phyloP scores from a whole-genome alignment of 2,888 invertebrate genomes.

The Agonopterix heracliana region DNA sequence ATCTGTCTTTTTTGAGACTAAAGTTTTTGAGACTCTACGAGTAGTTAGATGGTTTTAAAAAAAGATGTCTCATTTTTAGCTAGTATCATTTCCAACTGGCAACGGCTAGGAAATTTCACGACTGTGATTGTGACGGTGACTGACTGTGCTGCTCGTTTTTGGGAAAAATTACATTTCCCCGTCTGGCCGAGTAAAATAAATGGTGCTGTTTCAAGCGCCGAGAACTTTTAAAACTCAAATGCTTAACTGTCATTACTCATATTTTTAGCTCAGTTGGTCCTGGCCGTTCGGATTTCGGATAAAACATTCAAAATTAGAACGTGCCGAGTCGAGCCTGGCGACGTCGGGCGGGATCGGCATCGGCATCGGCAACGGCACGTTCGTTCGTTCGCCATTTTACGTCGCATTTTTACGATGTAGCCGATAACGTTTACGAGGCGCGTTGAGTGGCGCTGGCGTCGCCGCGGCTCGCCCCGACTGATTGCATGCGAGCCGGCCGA shows the following conservation, averaged over 20 bases:
- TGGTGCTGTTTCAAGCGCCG: background rate
- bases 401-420: conserved; percentile 70
- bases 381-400: conserved; percentile 49
- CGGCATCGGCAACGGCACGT: conserved; percentile 13
- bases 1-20: too few species aligned
- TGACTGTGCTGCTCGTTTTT: too few species aligned
- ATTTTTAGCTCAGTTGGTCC: background rate
- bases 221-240: background rate
- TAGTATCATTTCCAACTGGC: too few species aligned
- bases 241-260: background rate
- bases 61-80: too few species aligned
- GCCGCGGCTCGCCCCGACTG: conserved; percentile 66
- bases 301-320: conserved; percentile 25
- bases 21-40: too few species aligned
- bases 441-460: conserved; percentile 71
- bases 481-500: conserved; percentile 64
- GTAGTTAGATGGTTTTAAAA: too few species aligned
- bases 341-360: conserved; percentile 4
- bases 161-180: too few species aligned
- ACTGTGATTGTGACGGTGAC: too few species aligned
- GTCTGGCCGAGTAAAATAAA: background rate
- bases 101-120: too few species aligned
- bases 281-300: background rate
- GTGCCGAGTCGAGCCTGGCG: conserved; percentile 13
- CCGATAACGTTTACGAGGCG: conserved; percentile 65